Percentiles rank a stretch among this genome's conserved stretches.
Conservation (phyloP, 2,888 invertebrate genomes). For the Tetragonisca angustula region DNA sequence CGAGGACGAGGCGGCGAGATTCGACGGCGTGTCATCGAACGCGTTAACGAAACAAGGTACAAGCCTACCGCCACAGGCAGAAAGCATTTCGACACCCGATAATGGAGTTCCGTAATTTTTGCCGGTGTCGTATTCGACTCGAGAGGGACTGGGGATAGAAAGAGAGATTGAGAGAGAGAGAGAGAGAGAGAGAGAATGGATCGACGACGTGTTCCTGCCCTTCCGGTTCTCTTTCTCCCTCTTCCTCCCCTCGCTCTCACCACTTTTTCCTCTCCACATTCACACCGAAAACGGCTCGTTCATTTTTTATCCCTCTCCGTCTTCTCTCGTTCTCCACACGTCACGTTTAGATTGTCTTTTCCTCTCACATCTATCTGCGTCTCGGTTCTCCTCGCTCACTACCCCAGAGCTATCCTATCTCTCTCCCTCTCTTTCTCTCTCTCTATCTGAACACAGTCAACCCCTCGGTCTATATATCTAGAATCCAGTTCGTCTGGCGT, state of each 20-base stretch:
- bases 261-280: slow-evolving; percentile 19
- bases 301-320: slow-evolving; percentile 49
- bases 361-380: not conserved
- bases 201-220: slow-evolving; percentile 40
- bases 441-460: too few species aligned
- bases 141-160: slow-evolving; percentile 18
- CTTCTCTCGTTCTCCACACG: slow-evolving; percentile 20
- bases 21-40: slow-evolving; percentile 25
- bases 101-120: slow-evolving; percentile 66
- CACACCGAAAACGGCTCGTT: slow-evolving; percentile 45
- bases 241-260: not conserved
- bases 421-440: not conserved
- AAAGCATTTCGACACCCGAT: slow-evolving; percentile 51
- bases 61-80: slow-evolving; percentile 24
- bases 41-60: slow-evolving; percentile 37
- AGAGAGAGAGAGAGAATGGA: not conserved
- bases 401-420: not conserved
- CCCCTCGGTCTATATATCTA: not conserved
- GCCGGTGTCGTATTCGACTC: slow-evolving; percentile 52
- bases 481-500: slow-evolving; percentile 11
- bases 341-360: slow-evolving; percentile 44
- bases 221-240: slow-evolving; percentile 22
- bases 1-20: not conserved
- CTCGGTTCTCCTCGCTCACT: not conserved
- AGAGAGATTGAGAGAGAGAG: not conserved